These are phyloP conservation scores for Lasiommata megera DNA, from an alignment of 2,888 invertebrate species.

Conservation along the genomic window DNA sequence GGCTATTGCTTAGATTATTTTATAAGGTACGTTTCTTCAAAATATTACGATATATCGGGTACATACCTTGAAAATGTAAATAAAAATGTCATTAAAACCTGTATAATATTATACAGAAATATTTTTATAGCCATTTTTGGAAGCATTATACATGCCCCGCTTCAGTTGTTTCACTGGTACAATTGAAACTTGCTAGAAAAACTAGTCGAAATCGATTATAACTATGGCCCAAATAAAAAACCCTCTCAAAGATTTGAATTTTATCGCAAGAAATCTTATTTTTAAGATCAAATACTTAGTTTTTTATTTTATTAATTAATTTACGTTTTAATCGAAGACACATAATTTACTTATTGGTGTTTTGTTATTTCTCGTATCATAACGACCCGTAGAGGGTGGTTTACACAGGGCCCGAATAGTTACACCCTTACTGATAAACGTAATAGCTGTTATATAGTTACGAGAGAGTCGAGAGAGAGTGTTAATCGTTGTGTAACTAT, in stretches of 20 bases:
- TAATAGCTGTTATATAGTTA: no score
- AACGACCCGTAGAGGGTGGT: constrained; percentile 3
- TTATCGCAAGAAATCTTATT: neutral
- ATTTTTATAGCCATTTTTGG: constrained; percentile 30
- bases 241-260: neutral
- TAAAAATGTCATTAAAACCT: constrained; percentile 30
- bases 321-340: neutral
- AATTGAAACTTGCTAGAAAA: neutral
- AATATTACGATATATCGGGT: constrained; percentile 34
- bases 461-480: no score
- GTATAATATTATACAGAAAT: constrained; percentile 25
- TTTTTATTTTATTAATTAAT: neutral
- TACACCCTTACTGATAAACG: no score
- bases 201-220: neutral
- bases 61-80: constrained; percentile 36
- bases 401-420: constrained; percentile 8
- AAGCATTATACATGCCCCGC: constrained; percentile 25
- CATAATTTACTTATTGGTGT: constrained; percentile 1
- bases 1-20: constrained; percentile 20
- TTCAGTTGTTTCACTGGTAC: constrained; percentile 18
- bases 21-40: constrained; percentile 35
- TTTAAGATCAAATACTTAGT: neutral
- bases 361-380: constrained; percentile 2
- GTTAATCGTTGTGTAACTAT: no score
- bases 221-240: constrained; percentile 11